A percentile compares a stretch with the other conserved stretches of the same genome.
Conservation (phyloP, 2,888 invertebrate genomes). For the Machimus atricapillus region DNA sequence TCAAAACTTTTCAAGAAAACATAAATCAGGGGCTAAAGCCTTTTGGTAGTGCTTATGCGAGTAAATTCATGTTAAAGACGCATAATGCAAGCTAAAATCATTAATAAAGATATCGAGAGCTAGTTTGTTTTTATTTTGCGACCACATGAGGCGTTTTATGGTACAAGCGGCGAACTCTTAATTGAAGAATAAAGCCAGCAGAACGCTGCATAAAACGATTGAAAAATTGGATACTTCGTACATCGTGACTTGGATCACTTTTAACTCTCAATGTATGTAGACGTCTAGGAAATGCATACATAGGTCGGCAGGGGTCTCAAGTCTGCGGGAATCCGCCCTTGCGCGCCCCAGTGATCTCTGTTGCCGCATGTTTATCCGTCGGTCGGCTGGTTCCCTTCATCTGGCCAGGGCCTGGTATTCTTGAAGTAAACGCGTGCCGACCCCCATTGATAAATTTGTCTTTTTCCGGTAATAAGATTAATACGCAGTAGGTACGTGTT, state of each 20-base stretch:
- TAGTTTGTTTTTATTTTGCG: not conserved
- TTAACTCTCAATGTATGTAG: conserved; percentile 18
- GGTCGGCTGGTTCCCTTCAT: conserved; percentile 15
- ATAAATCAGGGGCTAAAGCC: conserved; percentile 43
- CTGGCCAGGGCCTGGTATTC: not conserved
- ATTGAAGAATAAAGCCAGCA: conserved; percentile 25
- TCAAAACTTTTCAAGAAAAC: conserved; percentile 45
- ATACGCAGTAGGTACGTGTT: conserved; percentile 4
- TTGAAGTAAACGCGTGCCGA: conserved; percentile 47
- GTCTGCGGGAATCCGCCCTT: conserved; percentile 40
- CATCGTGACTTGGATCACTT: conserved; percentile 30
- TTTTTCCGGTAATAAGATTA: conserved; percentile 45
- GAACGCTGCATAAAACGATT: not conserved
- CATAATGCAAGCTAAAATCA: conserved; percentile 45
- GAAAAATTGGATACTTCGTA: not conserved
- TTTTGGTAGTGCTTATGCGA: conserved; percentile 7
- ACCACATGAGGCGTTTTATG: conserved; percentile 41
- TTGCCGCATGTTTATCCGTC: conserved; percentile 3
- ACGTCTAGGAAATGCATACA: conserved; percentile 40
- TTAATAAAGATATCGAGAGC: conserved; percentile 47
- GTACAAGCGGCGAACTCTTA: conserved; percentile 38
- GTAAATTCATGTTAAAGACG: conserved; percentile 45
- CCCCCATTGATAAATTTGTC: conserved; percentile 49
- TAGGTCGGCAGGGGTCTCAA: conserved; percentile 41
- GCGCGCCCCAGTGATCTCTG: not conserved